Evolutionary conservation across 2,888 invertebrate species (phyloP).

Genomic region (Ochropacha duplaris): DNA sequence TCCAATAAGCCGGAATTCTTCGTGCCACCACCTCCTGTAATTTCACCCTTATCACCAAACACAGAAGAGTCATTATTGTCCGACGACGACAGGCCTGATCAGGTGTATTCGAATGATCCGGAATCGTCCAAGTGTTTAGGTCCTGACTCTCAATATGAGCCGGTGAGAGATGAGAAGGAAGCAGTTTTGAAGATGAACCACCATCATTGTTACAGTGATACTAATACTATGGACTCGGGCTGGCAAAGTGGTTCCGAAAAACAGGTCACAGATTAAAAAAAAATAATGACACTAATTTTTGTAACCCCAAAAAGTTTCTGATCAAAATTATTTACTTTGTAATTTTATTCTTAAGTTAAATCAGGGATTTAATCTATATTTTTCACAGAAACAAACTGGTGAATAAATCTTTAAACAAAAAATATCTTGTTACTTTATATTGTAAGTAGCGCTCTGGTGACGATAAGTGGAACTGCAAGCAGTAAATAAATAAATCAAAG

Average conservation of each 20-base stretch:
- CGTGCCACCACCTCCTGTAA: constrained; percentile 50
- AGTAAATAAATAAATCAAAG: too few species aligned
- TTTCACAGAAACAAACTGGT: too few species aligned
- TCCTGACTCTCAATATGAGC: constrained; percentile 73
- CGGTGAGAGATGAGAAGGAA: constrained; percentile 64
- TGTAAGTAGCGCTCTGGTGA: too few species aligned
- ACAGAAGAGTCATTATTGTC: constrained; percentile 73
- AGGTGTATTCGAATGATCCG: constrained; percentile 64
- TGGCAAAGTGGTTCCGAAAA: constrained; percentile 88
- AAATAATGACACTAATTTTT: too few species aligned
- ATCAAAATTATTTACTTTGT: too few species aligned
- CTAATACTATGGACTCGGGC: constrained; percentile 86
- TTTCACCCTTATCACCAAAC: constrained; percentile 69
- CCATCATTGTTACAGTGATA: constrained; percentile 82
- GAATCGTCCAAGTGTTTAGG: constrained; percentile 65
- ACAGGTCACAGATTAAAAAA: constrained; percentile 76
- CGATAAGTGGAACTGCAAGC: too few species aligned
- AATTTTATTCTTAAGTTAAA: too few species aligned
- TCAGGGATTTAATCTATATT: too few species aligned
- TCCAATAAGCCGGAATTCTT: constrained; percentile 60
- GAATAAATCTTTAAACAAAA: too few species aligned
- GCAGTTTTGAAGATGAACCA: constrained; percentile 68
- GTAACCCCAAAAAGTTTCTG: too few species aligned
- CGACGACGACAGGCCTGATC: constrained; percentile 60
- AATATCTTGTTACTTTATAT: too few species aligned